phyloP scores from a whole-genome alignment of 2,797 vertebrate species.

The Rhabdomys pumilio region DNA sequence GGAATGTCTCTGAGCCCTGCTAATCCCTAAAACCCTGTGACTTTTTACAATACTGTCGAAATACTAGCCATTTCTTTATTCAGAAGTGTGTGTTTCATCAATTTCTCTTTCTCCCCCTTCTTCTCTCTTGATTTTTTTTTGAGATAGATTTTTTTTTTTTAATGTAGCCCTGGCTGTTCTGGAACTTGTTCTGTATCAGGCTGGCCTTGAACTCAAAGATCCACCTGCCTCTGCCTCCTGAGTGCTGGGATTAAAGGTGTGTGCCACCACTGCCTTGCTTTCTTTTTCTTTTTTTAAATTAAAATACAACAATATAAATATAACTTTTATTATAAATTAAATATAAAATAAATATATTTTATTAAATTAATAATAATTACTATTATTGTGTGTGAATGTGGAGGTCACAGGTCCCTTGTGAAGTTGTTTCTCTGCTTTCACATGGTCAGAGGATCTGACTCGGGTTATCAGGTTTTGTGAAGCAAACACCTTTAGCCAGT shows the following conservation, averaged over 20 bases:
- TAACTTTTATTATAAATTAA: neutral
- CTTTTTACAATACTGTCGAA: neutral
- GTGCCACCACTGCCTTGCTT: neutral
- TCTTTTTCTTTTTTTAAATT: neutral
- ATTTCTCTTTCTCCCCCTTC: neutral
- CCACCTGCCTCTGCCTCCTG: neutral
- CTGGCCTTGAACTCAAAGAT: neutral
- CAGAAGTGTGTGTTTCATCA: neutral
- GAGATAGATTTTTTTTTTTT: neutral
- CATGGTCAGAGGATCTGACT: neutral
- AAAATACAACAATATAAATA: neutral
- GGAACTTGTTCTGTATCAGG: neutral
- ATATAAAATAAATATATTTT: neutral
- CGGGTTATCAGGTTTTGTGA: neutral
- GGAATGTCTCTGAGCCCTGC: constrained; percentile 16
- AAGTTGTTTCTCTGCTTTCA: neutral
- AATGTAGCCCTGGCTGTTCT: neutral
- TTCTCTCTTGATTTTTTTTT: neutral
- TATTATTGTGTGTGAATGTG: neutral
- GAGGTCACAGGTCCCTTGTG: neutral
- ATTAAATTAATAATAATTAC: neutral
- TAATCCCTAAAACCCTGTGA: constrained; percentile 11
- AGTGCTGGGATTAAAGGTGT: neutral
- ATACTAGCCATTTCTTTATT: constrained; percentile 8
- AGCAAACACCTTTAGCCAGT: neutral